Conservation (phyloP, 2,113 vertebrate species). For the Ascaphus truei region DNA sequence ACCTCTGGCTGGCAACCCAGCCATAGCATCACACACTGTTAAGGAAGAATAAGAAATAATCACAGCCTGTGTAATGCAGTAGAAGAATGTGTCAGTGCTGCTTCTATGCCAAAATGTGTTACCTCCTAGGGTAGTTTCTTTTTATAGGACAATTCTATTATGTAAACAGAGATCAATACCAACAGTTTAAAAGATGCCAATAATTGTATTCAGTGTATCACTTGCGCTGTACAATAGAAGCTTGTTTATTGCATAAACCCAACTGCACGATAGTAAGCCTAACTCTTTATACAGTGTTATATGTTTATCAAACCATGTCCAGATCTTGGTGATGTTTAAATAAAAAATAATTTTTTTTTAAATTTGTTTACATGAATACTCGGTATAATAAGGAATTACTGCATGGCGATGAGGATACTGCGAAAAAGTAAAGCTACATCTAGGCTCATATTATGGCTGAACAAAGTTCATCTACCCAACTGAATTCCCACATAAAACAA, state of each 20-base stretch:
- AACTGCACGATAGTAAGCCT: not conserved
- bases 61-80: not conserved
- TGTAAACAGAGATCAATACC: not conserved
- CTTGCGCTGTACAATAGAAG: not conserved
- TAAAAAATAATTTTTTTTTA: too few species aligned
- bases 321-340: too few species aligned
- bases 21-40: constrained; percentile 35
- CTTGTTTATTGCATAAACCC: not conserved
- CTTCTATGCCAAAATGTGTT: not conserved
- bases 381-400: too few species aligned
- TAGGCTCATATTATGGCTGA: too few species aligned
- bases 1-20: constrained; percentile 36
- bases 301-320: not conserved
- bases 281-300: not conserved
- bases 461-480: too few species aligned
- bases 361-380: too few species aligned
- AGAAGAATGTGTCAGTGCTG: not conserved
- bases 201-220: not conserved
- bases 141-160: not conserved
- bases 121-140: not conserved
- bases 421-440: too few species aligned
- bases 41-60: constrained; percentile 31
- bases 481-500: too few species aligned
- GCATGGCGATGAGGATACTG: too few species aligned
- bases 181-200: constrained; percentile 23